A percentile compares a stretch with the other conserved stretches of the same genome.
Conservation (phyloP, 64 coral and sea anemone species). For the Montipora efflorescens region DNA sequence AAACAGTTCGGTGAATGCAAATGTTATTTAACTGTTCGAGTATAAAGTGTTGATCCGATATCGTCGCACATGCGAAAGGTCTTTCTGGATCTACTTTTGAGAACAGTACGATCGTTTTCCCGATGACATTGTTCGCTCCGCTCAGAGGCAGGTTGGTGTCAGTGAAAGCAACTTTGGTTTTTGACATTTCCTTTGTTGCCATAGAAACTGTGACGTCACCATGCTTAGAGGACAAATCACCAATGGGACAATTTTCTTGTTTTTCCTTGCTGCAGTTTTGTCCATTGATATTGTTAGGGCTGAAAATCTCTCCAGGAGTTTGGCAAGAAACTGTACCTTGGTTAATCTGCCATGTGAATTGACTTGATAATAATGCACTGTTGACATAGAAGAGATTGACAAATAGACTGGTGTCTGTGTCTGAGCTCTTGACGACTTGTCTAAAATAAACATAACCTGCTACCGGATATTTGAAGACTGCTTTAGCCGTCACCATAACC, state of each 20-base stretch:
- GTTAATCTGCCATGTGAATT: conserved; percentile 61
- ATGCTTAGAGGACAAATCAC: conserved; percentile 68
- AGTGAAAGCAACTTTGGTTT: conserved; percentile 22
- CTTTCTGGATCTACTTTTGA: not conserved
- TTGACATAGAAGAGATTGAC: conserved; percentile 76
- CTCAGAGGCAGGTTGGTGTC: conserved; percentile 57
- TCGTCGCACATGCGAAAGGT: conserved; percentile 69
- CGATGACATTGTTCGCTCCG: conserved; percentile 60
- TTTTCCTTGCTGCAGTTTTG: conserved; percentile 36
- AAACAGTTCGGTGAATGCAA: too few species aligned
- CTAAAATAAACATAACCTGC: conserved; percentile 76
- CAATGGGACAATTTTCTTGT: conserved; percentile 59
- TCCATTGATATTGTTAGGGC: conserved; percentile 21
- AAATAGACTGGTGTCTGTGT: conserved; percentile 39
- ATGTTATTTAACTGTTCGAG: too few species aligned
- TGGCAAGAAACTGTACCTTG: conserved; percentile 32
- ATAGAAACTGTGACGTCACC: conserved; percentile 47
- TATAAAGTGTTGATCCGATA: too few species aligned
- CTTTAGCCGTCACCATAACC: conserved; percentile 41
- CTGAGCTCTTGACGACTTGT: conserved; percentile 40
- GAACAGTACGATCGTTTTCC: conserved; percentile 62
- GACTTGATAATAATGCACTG: not conserved
- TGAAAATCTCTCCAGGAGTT: conserved; percentile 25
- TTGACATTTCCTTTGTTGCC: conserved; percentile 23
- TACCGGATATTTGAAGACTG: conserved; percentile 62